Conservation (phyloP, 1,140 invertebrate genomes). For the Myzus persicae region DNA sequence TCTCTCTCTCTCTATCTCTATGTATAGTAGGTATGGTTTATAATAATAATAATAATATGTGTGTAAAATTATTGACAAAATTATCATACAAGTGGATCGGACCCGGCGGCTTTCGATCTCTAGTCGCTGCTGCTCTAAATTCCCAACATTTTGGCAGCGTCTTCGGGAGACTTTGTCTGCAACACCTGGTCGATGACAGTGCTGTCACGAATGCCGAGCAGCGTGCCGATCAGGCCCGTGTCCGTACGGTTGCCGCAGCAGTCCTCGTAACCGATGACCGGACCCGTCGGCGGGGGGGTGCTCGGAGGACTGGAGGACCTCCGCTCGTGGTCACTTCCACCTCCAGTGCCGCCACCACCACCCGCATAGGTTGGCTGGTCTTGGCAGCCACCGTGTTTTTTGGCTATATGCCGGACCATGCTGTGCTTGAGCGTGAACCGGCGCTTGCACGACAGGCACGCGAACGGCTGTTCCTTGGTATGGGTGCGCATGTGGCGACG, state of each 20-base stretch:
- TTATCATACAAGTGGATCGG: background rate
- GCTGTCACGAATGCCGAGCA: slow-evolving; percentile 85
- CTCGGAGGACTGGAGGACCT: slow-evolving; percentile 41
- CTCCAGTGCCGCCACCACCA: slow-evolving; percentile 67
- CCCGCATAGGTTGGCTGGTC: slow-evolving; percentile 59
- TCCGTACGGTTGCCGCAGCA: slow-evolving; percentile 66
- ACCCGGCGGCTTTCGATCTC: background rate
- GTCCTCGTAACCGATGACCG: slow-evolving; percentile 1
- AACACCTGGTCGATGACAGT: slow-evolving; percentile 88
- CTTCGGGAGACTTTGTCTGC: slow-evolving; percentile 78
- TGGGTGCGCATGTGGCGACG: slow-evolving; percentile 90
- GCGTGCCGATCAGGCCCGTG: slow-evolving; percentile 84
- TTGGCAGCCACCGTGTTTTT: slow-evolving; percentile 64
- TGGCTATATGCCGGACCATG: slow-evolving; percentile 79
- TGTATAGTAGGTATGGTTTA: background rate
- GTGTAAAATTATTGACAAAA: slow-evolving; percentile 12
- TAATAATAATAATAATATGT: background rate
- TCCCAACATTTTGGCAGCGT: slow-evolving; percentile 86
- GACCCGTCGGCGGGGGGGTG: slow-evolving; percentile 64
- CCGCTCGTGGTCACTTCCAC: slow-evolving; percentile 64
- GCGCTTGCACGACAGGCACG: slow-evolving; percentile 81
- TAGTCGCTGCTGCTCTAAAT: slow-evolving; percentile 65
- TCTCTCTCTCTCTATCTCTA: background rate
- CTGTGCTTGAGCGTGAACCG: slow-evolving; percentile 92
- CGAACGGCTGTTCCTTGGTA: slow-evolving; percentile 81